Percentiles rank a stretch among this genome's conserved stretches.
phyloP scores from a whole-genome alignment of 2,797 vertebrate genomes.

The Microhierax caerulescens region DNA sequence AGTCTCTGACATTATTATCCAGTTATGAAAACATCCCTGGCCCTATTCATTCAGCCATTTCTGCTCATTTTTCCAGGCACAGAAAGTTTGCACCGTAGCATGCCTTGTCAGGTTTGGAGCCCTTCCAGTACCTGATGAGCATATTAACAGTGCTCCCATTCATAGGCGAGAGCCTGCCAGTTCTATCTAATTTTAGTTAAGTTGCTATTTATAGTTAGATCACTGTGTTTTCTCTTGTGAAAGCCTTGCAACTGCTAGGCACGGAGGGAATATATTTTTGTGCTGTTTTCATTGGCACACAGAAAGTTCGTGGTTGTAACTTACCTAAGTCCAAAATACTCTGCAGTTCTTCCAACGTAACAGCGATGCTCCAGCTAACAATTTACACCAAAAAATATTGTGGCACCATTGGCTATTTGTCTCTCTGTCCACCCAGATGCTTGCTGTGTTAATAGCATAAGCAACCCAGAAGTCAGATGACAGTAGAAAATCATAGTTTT shows the following conservation, averaged over 20 bases:
- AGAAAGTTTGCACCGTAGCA: constrained; percentile 19
- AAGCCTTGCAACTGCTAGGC: neutral
- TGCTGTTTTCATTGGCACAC: constrained; percentile 24
- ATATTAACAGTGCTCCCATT: constrained; percentile 67
- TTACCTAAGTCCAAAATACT: neutral
- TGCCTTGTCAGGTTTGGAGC: constrained; percentile 56
- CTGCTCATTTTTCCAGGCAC: constrained; percentile 57
- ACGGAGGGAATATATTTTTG: neutral
- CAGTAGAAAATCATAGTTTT: neutral
- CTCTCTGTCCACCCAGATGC: neutral
- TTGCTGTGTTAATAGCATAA: neutral
- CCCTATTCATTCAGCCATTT: constrained; percentile 10
- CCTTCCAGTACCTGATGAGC: constrained; percentile 64
- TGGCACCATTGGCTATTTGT: neutral
- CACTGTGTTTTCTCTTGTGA: neutral
- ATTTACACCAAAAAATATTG: neutral
- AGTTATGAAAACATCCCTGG: constrained; percentile 15
- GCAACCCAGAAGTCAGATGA: neutral
- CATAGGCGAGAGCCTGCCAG: constrained; percentile 36
- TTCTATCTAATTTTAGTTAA: constrained; percentile 59
- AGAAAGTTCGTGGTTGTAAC: neutral
- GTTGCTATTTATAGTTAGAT: constrained; percentile 51
- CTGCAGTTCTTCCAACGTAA: neutral
- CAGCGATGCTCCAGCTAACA: neutral
- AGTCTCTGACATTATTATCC: constrained; percentile 29